These are phyloP conservation scores for Dilophus febrilis DNA, from an alignment of 2,888 invertebrate genomes.

Conservation along the genomic window DNA sequence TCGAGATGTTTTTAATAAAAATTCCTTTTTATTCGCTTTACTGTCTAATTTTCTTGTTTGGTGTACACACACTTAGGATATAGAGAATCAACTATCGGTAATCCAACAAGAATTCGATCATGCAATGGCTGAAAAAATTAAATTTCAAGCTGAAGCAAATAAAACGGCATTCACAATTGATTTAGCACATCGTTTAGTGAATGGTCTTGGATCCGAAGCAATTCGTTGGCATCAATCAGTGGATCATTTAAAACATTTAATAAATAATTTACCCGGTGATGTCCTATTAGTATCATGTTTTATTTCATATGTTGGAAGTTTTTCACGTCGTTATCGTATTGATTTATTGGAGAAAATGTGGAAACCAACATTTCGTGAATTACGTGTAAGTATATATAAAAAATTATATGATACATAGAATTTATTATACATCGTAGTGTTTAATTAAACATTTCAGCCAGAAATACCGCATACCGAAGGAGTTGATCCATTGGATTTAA, in stretches of 20 bases:
- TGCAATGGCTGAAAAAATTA: slow-evolving; percentile 71
- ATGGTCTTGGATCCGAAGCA: slow-evolving; percentile 86
- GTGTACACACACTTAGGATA: slow-evolving; percentile 10
- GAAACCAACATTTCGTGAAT: slow-evolving; percentile 59
- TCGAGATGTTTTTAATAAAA: too few relatives aligned
- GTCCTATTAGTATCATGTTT: slow-evolving; percentile 80
- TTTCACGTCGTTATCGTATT: slow-evolving; percentile 67
- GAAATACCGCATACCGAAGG: slow-evolving; percentile 65
- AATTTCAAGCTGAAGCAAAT: slow-evolving; percentile 86
- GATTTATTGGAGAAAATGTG: slow-evolving; percentile 66
- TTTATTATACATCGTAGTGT: too few relatives aligned
- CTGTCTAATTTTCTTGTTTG: too few relatives aligned
- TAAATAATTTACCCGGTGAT: slow-evolving; percentile 78
- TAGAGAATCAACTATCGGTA: slow-evolving; percentile 56
- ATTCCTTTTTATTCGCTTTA: too few relatives aligned
- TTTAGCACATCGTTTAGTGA: slow-evolving; percentile 80
- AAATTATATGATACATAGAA: background rate
- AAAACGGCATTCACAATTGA: slow-evolving; percentile 77
- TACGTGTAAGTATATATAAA: slow-evolving; percentile 33
- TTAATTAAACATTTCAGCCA: slow-evolving; percentile 28
- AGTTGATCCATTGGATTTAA: slow-evolving; percentile 60
- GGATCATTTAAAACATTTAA: slow-evolving; percentile 45
- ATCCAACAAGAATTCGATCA: slow-evolving; percentile 72
- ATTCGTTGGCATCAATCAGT: slow-evolving; percentile 28
- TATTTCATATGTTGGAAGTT: slow-evolving; percentile 90